Percentiles rank a stretch among this genome's conserved stretches.
phyloP scores from a whole-genome alignment of 2,888 invertebrate species.

The Argynnis bischoffii region DNA sequence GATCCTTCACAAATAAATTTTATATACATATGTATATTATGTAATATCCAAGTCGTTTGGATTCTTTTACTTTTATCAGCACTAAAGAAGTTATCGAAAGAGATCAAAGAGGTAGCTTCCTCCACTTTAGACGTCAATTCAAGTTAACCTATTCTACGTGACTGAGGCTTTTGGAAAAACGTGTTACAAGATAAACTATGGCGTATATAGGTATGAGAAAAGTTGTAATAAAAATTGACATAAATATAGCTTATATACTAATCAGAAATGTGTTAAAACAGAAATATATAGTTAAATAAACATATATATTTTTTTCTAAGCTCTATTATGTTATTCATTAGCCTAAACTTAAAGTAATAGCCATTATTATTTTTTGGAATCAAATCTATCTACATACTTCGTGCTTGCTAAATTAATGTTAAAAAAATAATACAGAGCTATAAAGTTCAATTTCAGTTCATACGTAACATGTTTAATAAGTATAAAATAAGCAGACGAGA shows the following conservation, averaged over 20 bases:
- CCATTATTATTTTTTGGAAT: too few species aligned
- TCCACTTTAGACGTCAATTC: slow-evolving; percentile 62
- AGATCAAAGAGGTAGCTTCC: neutral
- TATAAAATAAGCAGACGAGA: slow-evolving; percentile 1
- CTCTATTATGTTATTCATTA: too few species aligned
- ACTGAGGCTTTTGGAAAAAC: slow-evolving; percentile 45
- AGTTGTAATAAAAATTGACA: neutral
- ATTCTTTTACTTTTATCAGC: neutral
- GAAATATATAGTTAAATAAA: too few species aligned
- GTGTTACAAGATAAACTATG: slow-evolving; percentile 1
- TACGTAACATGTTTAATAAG: slow-evolving; percentile 2
- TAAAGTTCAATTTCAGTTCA: neutral
- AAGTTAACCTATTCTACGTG: slow-evolving; percentile 69
- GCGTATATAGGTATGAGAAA: neutral
- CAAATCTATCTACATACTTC: too few species aligned
- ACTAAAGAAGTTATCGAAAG: slow-evolving; percentile 7
- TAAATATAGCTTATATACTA: too few species aligned
- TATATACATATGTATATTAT: too few species aligned
- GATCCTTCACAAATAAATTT: too few species aligned
- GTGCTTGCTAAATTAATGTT: too few species aligned
- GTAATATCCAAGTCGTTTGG: neutral
- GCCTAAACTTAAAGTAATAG: too few species aligned
- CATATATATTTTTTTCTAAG: too few species aligned
- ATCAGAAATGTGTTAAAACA: too few species aligned
- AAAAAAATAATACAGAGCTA: neutral